These are phyloP conservation scores for Rutilus rutilus DNA, from an alignment of 2,113 vertebrate species.

Conservation along the genomic window DNA sequence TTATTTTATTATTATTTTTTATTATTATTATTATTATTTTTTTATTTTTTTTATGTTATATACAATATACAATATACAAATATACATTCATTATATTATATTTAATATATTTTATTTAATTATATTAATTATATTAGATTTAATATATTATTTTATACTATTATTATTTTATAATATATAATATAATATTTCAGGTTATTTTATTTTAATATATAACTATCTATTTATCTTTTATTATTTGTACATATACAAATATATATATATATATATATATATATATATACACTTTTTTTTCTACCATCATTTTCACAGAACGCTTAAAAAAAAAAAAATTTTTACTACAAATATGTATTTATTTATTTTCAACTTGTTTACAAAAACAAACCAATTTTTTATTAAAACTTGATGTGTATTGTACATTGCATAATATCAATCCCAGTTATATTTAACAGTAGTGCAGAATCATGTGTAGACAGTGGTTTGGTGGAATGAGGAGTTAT, in stretches of 20 bases:
- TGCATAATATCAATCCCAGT: not conserved
- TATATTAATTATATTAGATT: too few relatives aligned
- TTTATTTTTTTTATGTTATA: not conserved
- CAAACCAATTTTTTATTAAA: not conserved
- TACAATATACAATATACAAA: too few relatives aligned
- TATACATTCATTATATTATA: too few relatives aligned
- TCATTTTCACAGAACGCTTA: not conserved
- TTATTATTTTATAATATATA: too few relatives aligned
- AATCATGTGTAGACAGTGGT: not conserved
- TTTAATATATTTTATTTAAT: too few relatives aligned
- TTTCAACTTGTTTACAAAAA: not conserved
- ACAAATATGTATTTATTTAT: not conserved
- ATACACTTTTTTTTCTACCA: not conserved
- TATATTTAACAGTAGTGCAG: not conserved
- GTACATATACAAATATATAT: too few relatives aligned
- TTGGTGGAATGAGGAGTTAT: not conserved
- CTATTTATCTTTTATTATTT: too few relatives aligned
- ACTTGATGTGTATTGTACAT: not conserved
- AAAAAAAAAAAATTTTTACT: not conserved
- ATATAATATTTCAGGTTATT: too few relatives aligned
- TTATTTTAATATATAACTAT: too few relatives aligned
- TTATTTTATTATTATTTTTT: not conserved
- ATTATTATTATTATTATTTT: not conserved
- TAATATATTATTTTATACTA: too few relatives aligned
- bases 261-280: not conserved